Percentiles rank a stretch among this genome's conserved stretches.
phyloP scores from a whole-genome alignment of 2,888 invertebrate genomes.

The Stenchaetothrips biformis region DNA sequence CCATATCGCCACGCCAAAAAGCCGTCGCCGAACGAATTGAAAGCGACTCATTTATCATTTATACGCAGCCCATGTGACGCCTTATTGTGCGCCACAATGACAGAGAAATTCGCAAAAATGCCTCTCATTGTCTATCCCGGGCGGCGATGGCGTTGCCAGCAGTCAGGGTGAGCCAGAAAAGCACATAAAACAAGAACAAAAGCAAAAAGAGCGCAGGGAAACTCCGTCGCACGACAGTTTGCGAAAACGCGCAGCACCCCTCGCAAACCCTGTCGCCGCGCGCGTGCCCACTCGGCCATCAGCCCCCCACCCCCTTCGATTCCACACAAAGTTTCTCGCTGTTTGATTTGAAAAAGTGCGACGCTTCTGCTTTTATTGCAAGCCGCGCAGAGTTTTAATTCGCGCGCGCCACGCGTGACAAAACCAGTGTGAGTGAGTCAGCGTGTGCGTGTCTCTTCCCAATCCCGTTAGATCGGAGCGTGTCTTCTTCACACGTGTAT shows the following conservation, averaged over 20 bases:
- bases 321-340: not conserved
- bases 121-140: not conserved
- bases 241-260: not conserved
- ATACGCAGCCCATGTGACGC: not conserved
- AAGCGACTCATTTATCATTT: constrained; percentile 23
- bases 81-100: not conserved
- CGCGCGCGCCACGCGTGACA: not conserved
- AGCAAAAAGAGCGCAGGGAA: not conserved
- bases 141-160: too few relatives aligned
- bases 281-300: not conserved
- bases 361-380: not conserved
- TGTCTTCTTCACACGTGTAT: too few relatives aligned
- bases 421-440: not conserved
- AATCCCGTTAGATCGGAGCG: too few relatives aligned
- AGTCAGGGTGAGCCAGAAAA: not conserved
- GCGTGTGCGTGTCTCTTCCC: not conserved
- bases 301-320: too few relatives aligned
- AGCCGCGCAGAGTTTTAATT: not conserved
- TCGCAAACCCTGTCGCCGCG: not conserved
- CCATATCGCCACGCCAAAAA: constrained; percentile 1
- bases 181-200: not conserved
- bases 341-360: not conserved
- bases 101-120: constrained; percentile 14
- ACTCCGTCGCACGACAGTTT: not conserved
- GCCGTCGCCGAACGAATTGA: not conserved